Percentiles rank a stretch among this genome's conserved stretches.
phyloP scores from a whole-genome alignment of 2,113 vertebrate species.

The Paratilapia polleni region DNA sequence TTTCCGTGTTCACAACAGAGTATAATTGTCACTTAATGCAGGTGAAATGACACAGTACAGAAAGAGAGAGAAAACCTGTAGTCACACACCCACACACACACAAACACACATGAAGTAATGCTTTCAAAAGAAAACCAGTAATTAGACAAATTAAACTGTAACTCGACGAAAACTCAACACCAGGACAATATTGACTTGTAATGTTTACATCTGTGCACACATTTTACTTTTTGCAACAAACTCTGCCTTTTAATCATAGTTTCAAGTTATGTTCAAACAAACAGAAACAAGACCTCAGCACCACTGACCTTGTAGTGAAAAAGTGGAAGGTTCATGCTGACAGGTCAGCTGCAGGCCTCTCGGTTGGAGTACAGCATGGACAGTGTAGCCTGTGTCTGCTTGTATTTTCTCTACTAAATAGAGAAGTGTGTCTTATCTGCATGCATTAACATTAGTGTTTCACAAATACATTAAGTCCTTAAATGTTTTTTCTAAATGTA shows the following conservation, averaged over 20 bases:
- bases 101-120: not conserved
- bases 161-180: not conserved
- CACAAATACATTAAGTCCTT: conserved; percentile 10
- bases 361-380: conserved; percentile 6
- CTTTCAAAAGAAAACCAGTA: not conserved
- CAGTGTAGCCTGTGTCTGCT: conserved; percentile 18
- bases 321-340: conserved; percentile 50
- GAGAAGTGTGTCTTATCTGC: conserved; percentile 6
- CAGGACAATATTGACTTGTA: not conserved
- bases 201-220: conserved; percentile 16
- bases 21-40: not conserved
- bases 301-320: conserved; percentile 43
- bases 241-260: conserved; percentile 27
- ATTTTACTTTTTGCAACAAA: conserved; percentile 44
- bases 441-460: conserved; percentile 11
- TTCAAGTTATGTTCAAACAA: conserved; percentile 36
- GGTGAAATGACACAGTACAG: not conserved
- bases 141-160: not conserved
- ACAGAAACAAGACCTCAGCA: conserved; percentile 41
- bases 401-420: conserved; percentile 16
- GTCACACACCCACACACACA: not conserved
- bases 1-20: not conserved
- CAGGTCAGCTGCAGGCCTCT: conserved; percentile 50
- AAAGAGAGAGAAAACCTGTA: not conserved
- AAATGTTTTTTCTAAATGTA: conserved; percentile 32